phyloP scores from a whole-genome alignment of 92 coral and sea anemone species.

The Chrysogorgia sp. region DNA sequence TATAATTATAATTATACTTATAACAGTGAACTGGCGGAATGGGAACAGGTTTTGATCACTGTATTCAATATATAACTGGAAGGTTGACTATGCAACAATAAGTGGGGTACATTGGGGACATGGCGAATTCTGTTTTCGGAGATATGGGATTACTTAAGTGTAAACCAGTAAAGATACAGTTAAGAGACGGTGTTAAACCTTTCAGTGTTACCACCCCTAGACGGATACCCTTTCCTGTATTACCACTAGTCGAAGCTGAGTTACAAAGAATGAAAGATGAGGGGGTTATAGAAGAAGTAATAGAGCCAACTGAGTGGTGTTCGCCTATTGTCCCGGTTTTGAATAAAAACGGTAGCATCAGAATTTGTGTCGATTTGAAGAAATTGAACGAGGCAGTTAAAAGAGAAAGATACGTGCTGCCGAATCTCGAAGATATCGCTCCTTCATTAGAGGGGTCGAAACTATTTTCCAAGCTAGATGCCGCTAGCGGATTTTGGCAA shows the following conservation, averaged over 20 bases:
- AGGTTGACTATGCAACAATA: too few species aligned
- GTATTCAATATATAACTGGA: too few species aligned
- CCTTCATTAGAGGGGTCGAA: slow-evolving; percentile 49
- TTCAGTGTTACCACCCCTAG: slow-evolving; percentile 45
- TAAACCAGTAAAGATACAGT: slow-evolving; percentile 9
- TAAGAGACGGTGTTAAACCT: slow-evolving; percentile 52
- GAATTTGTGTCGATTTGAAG: slow-evolving; percentile 60
- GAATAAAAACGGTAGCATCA: slow-evolving; percentile 42
- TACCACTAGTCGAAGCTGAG: slow-evolving; percentile 53
- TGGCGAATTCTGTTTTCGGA: background rate
- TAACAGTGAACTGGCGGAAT: too few species aligned
- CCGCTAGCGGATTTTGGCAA: slow-evolving; percentile 52
- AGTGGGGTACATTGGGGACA: too few species aligned
- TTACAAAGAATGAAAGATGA: slow-evolving; percentile 53
- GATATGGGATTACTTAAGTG: slow-evolving; percentile 44
- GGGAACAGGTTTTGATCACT: too few species aligned
- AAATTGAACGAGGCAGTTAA: slow-evolving; percentile 60
- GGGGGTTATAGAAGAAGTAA: slow-evolving; percentile 57
- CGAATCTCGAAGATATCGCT: slow-evolving; percentile 53
- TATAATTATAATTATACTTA: too few species aligned
- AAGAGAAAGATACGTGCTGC: slow-evolving; percentile 58
- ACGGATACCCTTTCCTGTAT: slow-evolving; percentile 52
- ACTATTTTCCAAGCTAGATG: slow-evolving; percentile 52
- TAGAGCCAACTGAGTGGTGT: slow-evolving; percentile 69
- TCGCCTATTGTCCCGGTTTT: slow-evolving; percentile 58